Evolutionary conservation across 2,888 invertebrate genomes (phyloP), one percentile per base, ranked within the genome.

Genomic region (Drosophila borborema): DNA sequence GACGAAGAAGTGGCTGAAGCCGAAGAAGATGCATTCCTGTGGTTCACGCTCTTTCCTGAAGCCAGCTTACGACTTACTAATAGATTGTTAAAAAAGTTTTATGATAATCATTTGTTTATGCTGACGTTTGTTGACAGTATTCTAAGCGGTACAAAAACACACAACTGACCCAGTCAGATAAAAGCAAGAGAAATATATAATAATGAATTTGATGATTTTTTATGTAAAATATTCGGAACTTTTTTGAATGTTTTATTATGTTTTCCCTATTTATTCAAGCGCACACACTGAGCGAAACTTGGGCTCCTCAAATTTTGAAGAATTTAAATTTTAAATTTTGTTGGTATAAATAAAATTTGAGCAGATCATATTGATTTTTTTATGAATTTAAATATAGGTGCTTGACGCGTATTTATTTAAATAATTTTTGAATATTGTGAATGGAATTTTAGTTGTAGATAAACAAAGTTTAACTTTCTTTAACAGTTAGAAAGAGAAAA

Each of bases 101-200:
- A 72, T 69, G 80, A 72, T 84, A 81, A 87, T 73, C 64, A 34
- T 41, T 62, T 48, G 38, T 64, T 48, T 70, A 65, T 74, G 45
- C 38, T 28, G 62, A 54, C 58, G 61, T 31, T 60, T 56, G 55
- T 58, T 54, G 48, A 74, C 61, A 43, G 43, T 53, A 54, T 63
- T 64, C 16, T 20, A 36, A 34, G 40, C 41, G 46, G 9, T 56
- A 45, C 16, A 7, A 23, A 48, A 49, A 48, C 31, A 69, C 43
- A 66, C 38, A 49, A 59, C 71, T 74, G 58, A 76, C 67, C 72
- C 36, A 74, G 46, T 74, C 74, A 70, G 72, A 74, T 73, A 64
- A 45, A 8, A 40, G 41, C n/a, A 9, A 9, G 28, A 54, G 36
- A 56, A 36, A 38, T 28, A 45, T 28, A 14, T 28, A 63, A 34